Evolutionary conservation across 2,888 invertebrate genomes (phyloP).

Genomic region (Camponotus fellah): DNA sequence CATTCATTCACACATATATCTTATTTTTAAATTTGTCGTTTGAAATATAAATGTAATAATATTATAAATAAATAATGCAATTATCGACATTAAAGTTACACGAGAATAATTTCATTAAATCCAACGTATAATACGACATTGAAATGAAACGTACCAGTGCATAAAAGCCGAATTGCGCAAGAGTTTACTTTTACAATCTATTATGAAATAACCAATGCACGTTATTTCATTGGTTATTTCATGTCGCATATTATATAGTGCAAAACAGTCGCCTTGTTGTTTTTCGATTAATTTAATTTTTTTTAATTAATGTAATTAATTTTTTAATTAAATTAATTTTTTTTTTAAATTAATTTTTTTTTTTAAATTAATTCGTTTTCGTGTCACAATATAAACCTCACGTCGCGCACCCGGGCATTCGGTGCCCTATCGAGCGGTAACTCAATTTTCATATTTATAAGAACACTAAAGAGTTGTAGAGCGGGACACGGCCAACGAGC

Average conservation of each 20-base stretch:
- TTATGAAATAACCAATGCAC: constrained; percentile 19
- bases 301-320: too few species aligned
- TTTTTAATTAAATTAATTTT: too few species aligned
- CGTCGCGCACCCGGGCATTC: constrained; percentile 15
- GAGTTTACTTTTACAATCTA: constrained; percentile 30
- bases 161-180: constrained; percentile 15
- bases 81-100: background rate
- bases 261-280: background rate
- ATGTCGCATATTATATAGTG: background rate
- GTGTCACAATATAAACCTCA: constrained; percentile 41
- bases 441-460: constrained; percentile 73
- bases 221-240: background rate
- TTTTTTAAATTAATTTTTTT: too few species aligned
- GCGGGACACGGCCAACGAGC: constrained; percentile 33
- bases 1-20: background rate
- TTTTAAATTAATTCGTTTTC: constrained; percentile 40
- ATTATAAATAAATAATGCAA: background rate
- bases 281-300: too few species aligned
- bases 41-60: background rate
- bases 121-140: background rate
- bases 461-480: constrained; percentile 50
- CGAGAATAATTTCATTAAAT: background rate
- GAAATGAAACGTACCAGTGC: background rate
- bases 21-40: background rate
- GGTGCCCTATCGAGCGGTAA: constrained; percentile 65